Evolutionary conservation across 2,113 vertebrate species (phyloP), one percentile per base, ranked within the genome.

Genomic region (Rhegmatorhina hoffmannsi): DNA sequence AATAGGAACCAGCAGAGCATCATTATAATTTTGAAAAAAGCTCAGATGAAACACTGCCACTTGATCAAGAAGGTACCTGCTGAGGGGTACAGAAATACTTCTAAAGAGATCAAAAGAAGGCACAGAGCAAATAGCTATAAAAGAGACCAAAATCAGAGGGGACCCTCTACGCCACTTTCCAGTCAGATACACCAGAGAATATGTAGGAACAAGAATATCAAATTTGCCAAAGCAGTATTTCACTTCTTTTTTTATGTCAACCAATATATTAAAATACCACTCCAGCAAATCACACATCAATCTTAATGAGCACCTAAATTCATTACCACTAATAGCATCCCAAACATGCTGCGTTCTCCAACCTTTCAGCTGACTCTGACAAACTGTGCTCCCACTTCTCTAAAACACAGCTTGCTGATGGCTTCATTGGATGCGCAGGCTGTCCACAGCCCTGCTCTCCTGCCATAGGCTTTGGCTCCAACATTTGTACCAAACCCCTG

Each of bases 81-180:
- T 96, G 64, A 72, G 73, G 38, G 33, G 29, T 64, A 84, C 31
- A 88, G 69, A 89, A 92, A 92, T 58, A 59, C 25, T 93, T 92
- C 64, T 56, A 50, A 66, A 68, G 49, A 90, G 68, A 95, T 92
- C 79, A 95, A 95, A 96, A 94, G 83, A 76, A 78, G 18, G 55
- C 17, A 1, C 17, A 86, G 62, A 86, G 73, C 31, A 94, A 92
- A 76, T 8, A 87, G 29, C 55, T 77, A 46, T 49, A 63, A 64
- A 86, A 60, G 7, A 83, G 56, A 21, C 26, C 20, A 55, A 81
- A 47, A 88, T 81, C 56, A 90, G 84, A 92, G 25, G 49, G 44
- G 28, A 88, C 82, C 43, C 33, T 76, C 29, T 76, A 29, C 0
- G 0, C 38, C 33, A n/a, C 47, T 47, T 90, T 33, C 59, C 50